These are phyloP conservation scores for Apamea sordens DNA, from an alignment of 2,888 invertebrate genomes.

Conservation along the genomic window DNA sequence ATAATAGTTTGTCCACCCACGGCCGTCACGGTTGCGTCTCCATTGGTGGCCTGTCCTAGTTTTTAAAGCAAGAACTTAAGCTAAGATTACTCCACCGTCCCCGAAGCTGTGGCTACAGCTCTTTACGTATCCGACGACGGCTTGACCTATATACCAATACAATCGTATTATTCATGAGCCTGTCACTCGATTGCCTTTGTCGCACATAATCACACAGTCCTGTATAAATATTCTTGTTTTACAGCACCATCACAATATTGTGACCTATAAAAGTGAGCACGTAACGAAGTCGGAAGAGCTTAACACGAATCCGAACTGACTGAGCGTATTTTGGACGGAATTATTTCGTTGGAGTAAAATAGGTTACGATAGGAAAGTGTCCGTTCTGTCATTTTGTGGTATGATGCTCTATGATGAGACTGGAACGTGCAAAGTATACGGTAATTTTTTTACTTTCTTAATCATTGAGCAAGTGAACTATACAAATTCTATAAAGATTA, in stretches of 20 bases:
- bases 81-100: slow-evolving; percentile 74
- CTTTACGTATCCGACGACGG: slow-evolving; percentile 78
- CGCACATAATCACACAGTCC: slow-evolving; percentile 60
- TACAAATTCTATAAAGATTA: neutral
- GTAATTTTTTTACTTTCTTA: neutral
- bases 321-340: slow-evolving; percentile 17
- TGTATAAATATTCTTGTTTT: slow-evolving; percentile 55
- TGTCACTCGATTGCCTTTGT: slow-evolving; percentile 75
- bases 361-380: slow-evolving; percentile 24
- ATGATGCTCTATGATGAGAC: neutral
- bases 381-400: slow-evolving; percentile 4
- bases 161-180: slow-evolving; percentile 84
- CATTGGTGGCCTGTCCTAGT: slow-evolving; percentile 72
- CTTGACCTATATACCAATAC: slow-evolving; percentile 85
- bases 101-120: slow-evolving; percentile 72
- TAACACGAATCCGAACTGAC: slow-evolving; percentile 38
- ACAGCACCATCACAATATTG: slow-evolving; percentile 54
- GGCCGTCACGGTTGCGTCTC: slow-evolving; percentile 60
- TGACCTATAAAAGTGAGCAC: slow-evolving; percentile 59
- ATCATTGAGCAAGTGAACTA: neutral
- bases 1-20: slow-evolving; percentile 62
- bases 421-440: neutral
- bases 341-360: slow-evolving; percentile 30
- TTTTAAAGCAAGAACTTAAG: slow-evolving; percentile 71
- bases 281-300: slow-evolving; percentile 39